Conservation (phyloP, 2,113 vertebrate species). For the Semicossyphus pulcher region DNA sequence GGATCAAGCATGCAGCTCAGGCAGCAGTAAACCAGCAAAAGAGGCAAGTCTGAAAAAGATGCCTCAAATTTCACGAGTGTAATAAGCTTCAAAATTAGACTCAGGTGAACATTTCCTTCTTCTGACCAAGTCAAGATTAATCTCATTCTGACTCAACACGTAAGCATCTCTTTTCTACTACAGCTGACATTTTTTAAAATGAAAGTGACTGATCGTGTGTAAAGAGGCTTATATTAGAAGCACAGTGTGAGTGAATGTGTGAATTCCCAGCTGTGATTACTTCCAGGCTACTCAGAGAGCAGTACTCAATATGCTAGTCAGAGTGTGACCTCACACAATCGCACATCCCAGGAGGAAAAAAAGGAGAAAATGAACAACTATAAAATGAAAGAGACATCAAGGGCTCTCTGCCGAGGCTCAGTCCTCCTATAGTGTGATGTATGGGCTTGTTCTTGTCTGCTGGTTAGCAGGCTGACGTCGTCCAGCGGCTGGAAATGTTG, state of each 20-base stretch:
- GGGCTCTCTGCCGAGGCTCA: not conserved
- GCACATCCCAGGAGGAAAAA: not conserved
- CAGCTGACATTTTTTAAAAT: conserved; percentile 30
- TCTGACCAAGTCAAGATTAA: conserved; percentile 9
- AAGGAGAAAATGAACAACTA: not conserved
- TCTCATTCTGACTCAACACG: conserved; percentile 23
- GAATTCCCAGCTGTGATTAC: conserved; percentile 47
- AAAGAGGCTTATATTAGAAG: conserved; percentile 36
- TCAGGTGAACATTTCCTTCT: not conserved
- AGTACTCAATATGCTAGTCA: conserved; percentile 22
- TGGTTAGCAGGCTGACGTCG: conserved; percentile 2
- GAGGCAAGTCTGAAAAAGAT: not conserved
- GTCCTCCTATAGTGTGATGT: not conserved
- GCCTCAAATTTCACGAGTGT: not conserved
- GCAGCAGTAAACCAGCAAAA: not conserved
- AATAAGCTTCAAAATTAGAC: not conserved
- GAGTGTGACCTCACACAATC: conserved; percentile 37
- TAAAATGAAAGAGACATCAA: conserved; percentile 4
- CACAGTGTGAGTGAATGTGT: conserved; percentile 36
- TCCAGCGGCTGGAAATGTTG: conserved; percentile 20
- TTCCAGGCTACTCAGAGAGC: conserved; percentile 33
- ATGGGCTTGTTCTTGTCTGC: not conserved
- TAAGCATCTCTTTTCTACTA: conserved; percentile 3
- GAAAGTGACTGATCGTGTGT: not conserved
- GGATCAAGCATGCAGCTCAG: not conserved